Percentiles rank a stretch among this genome's conserved stretches.
phyloP scores from a whole-genome alignment of 2,797 vertebrate species.

The Acanthiza pusilla region DNA sequence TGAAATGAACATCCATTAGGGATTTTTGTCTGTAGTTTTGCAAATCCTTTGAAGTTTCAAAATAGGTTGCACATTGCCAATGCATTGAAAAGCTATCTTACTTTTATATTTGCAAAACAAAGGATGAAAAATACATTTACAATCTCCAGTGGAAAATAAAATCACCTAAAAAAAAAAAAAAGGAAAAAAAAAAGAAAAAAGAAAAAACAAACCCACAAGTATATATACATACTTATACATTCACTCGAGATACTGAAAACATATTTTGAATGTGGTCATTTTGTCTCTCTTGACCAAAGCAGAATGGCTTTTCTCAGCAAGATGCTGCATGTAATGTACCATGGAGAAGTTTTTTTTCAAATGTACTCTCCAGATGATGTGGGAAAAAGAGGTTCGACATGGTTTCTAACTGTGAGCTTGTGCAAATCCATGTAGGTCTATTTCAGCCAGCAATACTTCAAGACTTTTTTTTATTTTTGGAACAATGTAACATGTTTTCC shows the following conservation, averaged over 20 bases:
- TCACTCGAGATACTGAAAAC: background rate
- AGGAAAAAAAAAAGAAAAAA: background rate
- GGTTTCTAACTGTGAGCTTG: background rate
- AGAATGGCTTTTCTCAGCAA: background rate
- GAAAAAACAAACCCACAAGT: accelerated
- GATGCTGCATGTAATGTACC: background rate
- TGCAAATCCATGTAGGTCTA: background rate
- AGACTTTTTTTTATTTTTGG: background rate
- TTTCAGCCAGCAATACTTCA: background rate
- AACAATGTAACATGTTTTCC: background rate
- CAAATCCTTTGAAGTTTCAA: slow-evolving; percentile 20
- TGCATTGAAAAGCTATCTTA: background rate
- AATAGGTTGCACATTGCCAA: background rate
- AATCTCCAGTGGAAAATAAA: background rate
- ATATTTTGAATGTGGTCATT: background rate
- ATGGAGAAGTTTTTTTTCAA: background rate
- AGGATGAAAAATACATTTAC: background rate
- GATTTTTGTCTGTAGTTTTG: background rate
- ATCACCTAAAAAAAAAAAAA: background rate
- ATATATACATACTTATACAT: background rate
- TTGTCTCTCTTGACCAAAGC: background rate
- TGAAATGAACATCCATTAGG: background rate
- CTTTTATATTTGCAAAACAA: background rate
- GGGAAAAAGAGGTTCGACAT: background rate
- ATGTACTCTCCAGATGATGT: background rate